Percentiles rank a stretch among this genome's conserved stretches.
phyloP scores from a whole-genome alignment of 2,797 vertebrate genomes.

The Lindbergichthys nudifrons region DNA sequence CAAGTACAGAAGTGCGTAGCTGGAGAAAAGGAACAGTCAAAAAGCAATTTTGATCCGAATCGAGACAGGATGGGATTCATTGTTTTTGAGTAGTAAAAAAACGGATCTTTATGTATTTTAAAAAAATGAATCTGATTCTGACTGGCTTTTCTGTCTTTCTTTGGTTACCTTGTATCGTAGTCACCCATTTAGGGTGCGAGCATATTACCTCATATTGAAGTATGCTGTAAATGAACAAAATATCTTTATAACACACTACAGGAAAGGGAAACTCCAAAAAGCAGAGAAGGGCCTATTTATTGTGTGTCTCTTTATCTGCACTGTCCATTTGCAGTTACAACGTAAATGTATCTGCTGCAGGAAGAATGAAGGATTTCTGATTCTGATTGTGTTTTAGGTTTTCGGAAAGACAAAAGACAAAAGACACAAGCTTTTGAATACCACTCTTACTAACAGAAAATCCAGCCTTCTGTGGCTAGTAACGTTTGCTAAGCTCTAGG shows the following conservation, averaged over 20 bases:
- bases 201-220: neutral
- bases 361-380: no score
- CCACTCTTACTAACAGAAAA: neutral
- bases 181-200: neutral
- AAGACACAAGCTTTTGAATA: neutral
- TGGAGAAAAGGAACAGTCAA: neutral
- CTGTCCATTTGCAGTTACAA: no score
- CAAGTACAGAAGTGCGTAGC: neutral
- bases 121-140: neutral
- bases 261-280: no score
- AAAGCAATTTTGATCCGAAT: conserved; percentile 22
- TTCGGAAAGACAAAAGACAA: neutral
- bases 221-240: no score
- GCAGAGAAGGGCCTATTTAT: no score
- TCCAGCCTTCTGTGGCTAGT: neutral
- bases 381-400: neutral
- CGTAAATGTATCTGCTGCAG: no score
- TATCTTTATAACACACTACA: no score
- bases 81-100: conserved; percentile 19
- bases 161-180: neutral
- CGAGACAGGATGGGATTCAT: conserved; percentile 15
- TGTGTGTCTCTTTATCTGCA: no score
- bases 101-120: neutral
- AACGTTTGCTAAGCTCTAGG: neutral
- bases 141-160: neutral